These are phyloP conservation scores for Panthera uncia DNA, from an alignment of 2,113 vertebrate genomes.

Conservation along the genomic window DNA sequence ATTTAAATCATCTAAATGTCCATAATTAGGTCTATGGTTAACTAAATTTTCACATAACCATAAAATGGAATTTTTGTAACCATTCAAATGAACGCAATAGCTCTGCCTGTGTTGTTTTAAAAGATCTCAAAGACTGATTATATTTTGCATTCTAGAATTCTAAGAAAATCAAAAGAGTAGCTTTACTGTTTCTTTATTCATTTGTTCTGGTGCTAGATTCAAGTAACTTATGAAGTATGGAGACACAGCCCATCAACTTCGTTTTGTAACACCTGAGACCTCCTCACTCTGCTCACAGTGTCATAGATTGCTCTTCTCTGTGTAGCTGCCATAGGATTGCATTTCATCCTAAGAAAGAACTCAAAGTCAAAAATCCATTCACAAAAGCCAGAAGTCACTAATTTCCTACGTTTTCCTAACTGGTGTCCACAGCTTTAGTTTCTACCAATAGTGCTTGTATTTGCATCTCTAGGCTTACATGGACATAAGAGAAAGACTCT, in stretches of 20 bases:
- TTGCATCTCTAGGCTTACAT: background rate
- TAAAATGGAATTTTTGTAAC: slow-evolving; percentile 29
- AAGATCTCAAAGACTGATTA: background rate
- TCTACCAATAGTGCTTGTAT: background rate
- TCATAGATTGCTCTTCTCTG: slow-evolving; percentile 76
- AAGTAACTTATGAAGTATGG: background rate
- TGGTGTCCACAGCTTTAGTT: background rate
- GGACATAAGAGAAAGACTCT: background rate
- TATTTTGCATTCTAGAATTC: slow-evolving; percentile 14
- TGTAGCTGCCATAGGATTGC: slow-evolving; percentile 76
- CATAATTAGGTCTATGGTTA: background rate
- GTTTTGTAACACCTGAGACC: background rate
- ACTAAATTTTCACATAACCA: slow-evolving; percentile 40
- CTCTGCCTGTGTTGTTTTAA: slow-evolving; percentile 36
- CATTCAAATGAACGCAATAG: slow-evolving; percentile 64
- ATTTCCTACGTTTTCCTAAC: background rate
- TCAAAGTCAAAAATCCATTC: slow-evolving; percentile 58
- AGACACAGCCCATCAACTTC: background rate
- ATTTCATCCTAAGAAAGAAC: slow-evolving; percentile 71
- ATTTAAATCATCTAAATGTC: slow-evolving; percentile 8
- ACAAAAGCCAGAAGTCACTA: background rate
- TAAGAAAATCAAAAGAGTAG: slow-evolving; percentile 35
- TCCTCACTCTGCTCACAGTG: background rate
- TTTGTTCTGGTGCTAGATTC: background rate
- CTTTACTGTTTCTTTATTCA: background rate